Conservation (phyloP, 2,113 vertebrate species). For the Bubo bubo region DNA sequence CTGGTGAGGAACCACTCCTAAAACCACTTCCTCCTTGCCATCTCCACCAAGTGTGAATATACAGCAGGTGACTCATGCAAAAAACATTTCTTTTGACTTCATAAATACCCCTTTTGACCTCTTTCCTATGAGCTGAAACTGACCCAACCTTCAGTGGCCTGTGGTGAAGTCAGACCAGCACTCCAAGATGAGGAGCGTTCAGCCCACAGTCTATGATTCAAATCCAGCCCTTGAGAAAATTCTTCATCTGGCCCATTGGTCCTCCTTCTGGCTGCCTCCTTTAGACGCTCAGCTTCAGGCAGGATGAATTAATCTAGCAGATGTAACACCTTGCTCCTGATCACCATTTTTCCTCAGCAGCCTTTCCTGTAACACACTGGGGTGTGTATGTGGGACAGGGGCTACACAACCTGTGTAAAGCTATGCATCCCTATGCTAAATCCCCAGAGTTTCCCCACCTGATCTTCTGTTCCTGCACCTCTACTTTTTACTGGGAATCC, state of each 20-base stretch:
- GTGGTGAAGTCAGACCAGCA: not conserved
- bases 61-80: not conserved
- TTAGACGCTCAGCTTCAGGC: not conserved
- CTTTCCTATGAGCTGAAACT: not conserved
- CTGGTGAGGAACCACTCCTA: not conserved
- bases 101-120: not conserved
- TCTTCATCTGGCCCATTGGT: not conserved
- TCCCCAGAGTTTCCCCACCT: not conserved
- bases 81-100: not conserved
- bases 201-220: not conserved
- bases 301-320: not conserved
- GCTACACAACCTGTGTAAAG: not conserved
- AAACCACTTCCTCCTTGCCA: not conserved
- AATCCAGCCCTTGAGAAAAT: not conserved
- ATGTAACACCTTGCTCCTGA: not conserved
- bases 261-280: not conserved
- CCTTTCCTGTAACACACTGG: not conserved
- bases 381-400: rapidly evolving
- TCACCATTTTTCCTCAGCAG: not conserved
- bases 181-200: not conserved
- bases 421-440: rapidly evolving
- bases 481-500: not conserved
- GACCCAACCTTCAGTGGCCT: not conserved
- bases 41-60: not conserved
- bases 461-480: not conserved